These are phyloP conservation scores for Agrypnus murinus DNA, from an alignment of 2,888 invertebrate genomes.

Conservation along the genomic window DNA sequence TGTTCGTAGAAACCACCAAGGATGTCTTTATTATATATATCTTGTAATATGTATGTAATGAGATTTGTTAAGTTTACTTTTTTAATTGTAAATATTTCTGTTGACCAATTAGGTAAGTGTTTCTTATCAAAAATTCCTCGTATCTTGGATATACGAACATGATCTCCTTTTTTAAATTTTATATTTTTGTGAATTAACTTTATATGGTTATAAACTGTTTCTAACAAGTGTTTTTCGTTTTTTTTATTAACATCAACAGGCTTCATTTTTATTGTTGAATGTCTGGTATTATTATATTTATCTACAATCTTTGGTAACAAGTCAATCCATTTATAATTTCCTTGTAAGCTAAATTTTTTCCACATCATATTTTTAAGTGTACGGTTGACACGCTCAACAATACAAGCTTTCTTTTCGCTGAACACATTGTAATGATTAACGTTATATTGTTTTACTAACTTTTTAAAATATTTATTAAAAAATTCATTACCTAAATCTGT, in stretches of 20 bases:
- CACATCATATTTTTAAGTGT: constrained; percentile 37
- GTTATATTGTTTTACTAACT: constrained; percentile 53
- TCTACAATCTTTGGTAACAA: constrained; percentile 45
- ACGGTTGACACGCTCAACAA: constrained; percentile 52
- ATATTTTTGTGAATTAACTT: neutral
- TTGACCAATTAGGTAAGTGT: constrained; percentile 11
- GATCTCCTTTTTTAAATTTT: constrained; percentile 10
- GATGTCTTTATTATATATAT: neutral
- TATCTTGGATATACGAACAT: constrained; percentile 3
- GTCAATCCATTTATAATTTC: constrained; percentile 56
- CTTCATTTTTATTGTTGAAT: constrained; percentile 63
- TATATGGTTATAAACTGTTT: constrained; percentile 49
- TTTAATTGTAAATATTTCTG: constrained; percentile 6
- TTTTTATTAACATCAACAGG: constrained; percentile 62
- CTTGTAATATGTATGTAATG: constrained; percentile 8
- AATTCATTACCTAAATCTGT: constrained; percentile 61
- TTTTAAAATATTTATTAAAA: constrained; percentile 56
- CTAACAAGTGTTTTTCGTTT: constrained; percentile 59
- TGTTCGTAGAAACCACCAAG: constrained; percentile 3
- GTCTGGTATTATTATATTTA: constrained; percentile 62
- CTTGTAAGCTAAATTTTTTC: constrained; percentile 26
- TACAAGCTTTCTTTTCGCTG: constrained; percentile 52
- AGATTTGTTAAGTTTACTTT: constrained; percentile 10
- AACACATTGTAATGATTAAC: constrained; percentile 53
- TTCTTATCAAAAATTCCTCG: constrained; percentile 1